These are phyloP conservation scores for Mormyrus iriodes DNA, from an alignment of 2,113 vertebrate genomes.

Conservation along the genomic window DNA sequence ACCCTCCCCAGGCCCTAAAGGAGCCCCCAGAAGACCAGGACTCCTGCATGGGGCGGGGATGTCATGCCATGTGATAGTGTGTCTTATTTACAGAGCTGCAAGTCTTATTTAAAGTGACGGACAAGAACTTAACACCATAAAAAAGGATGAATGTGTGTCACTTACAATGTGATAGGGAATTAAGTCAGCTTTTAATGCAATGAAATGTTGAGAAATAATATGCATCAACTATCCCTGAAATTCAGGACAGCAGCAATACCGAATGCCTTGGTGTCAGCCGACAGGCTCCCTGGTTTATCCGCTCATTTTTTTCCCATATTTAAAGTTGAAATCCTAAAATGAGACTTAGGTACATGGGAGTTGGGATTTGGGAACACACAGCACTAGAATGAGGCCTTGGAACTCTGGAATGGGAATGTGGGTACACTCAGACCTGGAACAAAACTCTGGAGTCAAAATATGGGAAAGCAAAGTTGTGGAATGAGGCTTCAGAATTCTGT, in stretches of 20 bases:
- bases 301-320: background rate
- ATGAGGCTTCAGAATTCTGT: no score
- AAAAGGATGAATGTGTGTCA: no score
- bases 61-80: background rate
- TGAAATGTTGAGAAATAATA: no score
- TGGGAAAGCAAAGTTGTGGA: background rate
- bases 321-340: background rate
- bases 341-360: background rate
- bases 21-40: background rate
- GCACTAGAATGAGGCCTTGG: background rate
- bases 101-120: background rate
- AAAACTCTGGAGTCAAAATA: background rate
- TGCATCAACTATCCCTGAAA: no score
- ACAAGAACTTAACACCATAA: background rate
- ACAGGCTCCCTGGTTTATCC: background rate
- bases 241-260: no score
- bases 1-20: background rate
- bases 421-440: background rate
- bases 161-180: no score
- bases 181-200: no score
- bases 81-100: background rate
- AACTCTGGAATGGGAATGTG: background rate
- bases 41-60: background rate
- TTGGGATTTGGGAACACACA: background rate
- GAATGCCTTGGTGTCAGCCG: background rate